These are phyloP conservation scores for Mormyrus proboscirostris DNA, from an alignment of 2,797 vertebrate genomes.

Conservation along the genomic window DNA sequence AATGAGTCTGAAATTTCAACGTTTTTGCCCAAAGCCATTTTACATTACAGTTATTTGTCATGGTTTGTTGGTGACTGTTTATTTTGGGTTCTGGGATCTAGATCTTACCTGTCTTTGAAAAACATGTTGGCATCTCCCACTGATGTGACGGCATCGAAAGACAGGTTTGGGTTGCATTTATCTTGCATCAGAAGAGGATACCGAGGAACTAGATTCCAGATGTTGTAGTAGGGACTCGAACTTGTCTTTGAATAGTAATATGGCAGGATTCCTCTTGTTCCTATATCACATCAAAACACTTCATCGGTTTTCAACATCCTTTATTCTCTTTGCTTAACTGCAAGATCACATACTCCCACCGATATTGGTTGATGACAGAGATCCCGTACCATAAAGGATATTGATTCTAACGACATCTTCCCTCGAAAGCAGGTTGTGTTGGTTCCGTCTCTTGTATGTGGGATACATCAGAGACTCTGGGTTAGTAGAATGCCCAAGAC, in stretches of 20 bases:
- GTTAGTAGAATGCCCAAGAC: slow-evolving; percentile 65
- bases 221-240: slow-evolving; percentile 39
- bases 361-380: not conserved
- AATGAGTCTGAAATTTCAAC: not conserved
- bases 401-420: slow-evolving; percentile 65
- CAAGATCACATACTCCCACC: not conserved
- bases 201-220: slow-evolving; percentile 36
- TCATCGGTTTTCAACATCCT: not conserved
- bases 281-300: not conserved
- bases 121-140: slow-evolving; percentile 52
- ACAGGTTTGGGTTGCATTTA: slow-evolving; percentile 52
- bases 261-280: not conserved
- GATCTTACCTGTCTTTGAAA: slow-evolving; percentile 52
- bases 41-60: not conserved
- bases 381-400: slow-evolving; percentile 63
- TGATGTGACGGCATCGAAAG: slow-evolving; percentile 54
- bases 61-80: not conserved
- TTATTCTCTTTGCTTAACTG: not conserved
- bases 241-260: slow-evolving; percentile 28
- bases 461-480: slow-evolving; percentile 70
- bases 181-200: slow-evolving; percentile 46
- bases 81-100: not conserved
- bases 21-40: not conserved
- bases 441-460: slow-evolving; percentile 49
- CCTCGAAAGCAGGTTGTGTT: slow-evolving; percentile 53